Conservation (phyloP, 2,113 vertebrate genomes). For the Oreotrochilus melanogaster region DNA sequence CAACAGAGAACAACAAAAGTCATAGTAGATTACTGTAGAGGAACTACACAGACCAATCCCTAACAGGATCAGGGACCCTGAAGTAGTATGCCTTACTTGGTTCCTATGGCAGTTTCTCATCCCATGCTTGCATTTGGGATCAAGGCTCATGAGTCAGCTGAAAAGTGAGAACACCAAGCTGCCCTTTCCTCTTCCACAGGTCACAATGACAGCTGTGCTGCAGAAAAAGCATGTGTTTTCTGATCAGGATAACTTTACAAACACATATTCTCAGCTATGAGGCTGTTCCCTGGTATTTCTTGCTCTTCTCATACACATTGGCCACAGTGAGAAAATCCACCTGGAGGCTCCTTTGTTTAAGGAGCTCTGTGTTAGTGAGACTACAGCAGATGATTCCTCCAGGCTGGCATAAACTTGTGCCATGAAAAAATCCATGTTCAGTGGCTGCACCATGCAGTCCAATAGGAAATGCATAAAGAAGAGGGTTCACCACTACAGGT, state of each 20-base stretch:
- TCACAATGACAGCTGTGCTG: not conserved
- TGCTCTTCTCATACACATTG: not conserved
- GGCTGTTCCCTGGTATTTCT: not conserved
- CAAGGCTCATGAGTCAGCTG: not conserved
- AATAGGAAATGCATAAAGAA: not conserved
- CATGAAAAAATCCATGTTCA: accelerated
- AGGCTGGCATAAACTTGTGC: not conserved
- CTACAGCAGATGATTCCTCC: not conserved
- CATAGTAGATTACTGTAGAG: too few species aligned
- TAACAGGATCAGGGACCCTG: not conserved
- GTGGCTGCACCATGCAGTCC: not conserved
- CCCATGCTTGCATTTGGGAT: accelerated
- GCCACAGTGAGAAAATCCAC: accelerated
- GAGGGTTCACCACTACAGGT: not conserved
- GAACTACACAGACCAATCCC: not conserved
- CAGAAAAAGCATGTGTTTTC: not conserved
- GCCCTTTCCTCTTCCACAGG: not conserved
- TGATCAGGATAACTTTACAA: not conserved
- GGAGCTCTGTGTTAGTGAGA: not conserved
- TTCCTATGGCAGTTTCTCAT: not conserved
- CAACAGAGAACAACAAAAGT: not conserved
- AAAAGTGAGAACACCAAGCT: not conserved
- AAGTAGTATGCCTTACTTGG: not conserved
- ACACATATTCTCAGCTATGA: not conserved
- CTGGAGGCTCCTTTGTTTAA: not conserved